phyloP scores from a whole-genome alignment of 2,113 vertebrate genomes.

The Anseranas semipalmata region DNA sequence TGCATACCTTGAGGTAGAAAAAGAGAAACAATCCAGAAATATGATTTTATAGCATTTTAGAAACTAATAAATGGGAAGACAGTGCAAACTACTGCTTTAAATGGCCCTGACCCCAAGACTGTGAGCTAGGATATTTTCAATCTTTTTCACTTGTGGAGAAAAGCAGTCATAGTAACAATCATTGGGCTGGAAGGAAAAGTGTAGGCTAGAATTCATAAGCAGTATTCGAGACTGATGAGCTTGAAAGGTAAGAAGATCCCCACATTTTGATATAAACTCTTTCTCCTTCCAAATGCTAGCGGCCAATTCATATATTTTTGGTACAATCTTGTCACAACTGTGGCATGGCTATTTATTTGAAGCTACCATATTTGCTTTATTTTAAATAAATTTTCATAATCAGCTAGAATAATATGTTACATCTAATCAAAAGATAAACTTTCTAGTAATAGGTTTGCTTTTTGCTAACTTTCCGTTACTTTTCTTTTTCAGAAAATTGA shows the following conservation, averaged over 20 bases:
- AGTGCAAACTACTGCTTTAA: not conserved
- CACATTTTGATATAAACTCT: not conserved
- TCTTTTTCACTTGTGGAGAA: not conserved
- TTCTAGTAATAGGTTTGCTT: not conserved
- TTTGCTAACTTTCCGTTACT: not conserved
- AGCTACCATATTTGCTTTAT: not conserved
- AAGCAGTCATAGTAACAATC: not conserved
- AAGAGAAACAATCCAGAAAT: not conserved
- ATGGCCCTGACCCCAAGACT: not conserved
- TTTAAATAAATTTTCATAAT: not conserved
- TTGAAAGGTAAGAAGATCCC: not conserved
- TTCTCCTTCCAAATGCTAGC: not conserved
- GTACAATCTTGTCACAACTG: not conserved
- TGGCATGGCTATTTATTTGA: not conserved
- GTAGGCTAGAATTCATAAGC: not conserved
- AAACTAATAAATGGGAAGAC: not conserved
- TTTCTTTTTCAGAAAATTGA: slow-evolving; percentile 89
- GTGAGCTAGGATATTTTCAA: not conserved
- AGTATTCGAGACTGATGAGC: not conserved
- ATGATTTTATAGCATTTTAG: not conserved
- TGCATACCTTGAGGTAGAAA: not conserved
- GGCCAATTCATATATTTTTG: not conserved
- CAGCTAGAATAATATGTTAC: not conserved
- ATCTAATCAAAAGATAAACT: not conserved
- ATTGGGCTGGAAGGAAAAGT: not conserved